A percentile compares a stretch with the other conserved stretches of the same genome.
These are phyloP conservation scores for Aurelia sp. DNA, from an alignment of 30 jellyfish, hydroid and myxozoan species.

Conservation along the genomic window DNA sequence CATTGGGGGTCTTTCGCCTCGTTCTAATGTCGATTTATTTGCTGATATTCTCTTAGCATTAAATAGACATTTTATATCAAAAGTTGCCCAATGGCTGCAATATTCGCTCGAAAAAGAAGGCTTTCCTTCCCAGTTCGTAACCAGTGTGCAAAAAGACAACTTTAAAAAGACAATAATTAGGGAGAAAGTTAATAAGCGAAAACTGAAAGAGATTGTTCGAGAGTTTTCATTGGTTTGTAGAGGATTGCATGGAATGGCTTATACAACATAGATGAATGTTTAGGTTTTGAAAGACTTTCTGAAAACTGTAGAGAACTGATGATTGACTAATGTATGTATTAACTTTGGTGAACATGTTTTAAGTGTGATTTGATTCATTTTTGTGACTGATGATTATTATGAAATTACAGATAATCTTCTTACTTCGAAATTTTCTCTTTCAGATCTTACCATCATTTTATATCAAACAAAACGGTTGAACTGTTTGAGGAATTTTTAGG, in stretches of 20 bases:
- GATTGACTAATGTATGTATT: no score
- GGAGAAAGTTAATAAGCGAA: constrained; percentile 77
- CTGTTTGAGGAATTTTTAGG: no score
- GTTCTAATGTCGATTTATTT: constrained; percentile 68
- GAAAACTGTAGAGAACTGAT: no score
- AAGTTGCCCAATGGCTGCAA: constrained; percentile 67
- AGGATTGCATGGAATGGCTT: constrained; percentile 86
- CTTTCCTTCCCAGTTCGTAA: constrained; percentile 69
- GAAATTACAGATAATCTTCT: no score
- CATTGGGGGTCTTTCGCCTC: constrained; percentile 86
- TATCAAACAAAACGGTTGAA: no score
- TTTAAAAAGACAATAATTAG: constrained; percentile 72
- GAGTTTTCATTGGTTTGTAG: constrained; percentile 86
- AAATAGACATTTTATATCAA: constrained; percentile 55
- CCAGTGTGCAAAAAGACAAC: constrained; percentile 64
- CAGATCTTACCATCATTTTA: no score
- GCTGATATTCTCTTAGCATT: constrained; percentile 78
- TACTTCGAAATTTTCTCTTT: no score
- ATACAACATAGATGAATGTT: constrained; percentile 30
- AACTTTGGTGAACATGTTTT: no score
- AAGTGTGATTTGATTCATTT: no score
- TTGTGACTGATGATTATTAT: no score
- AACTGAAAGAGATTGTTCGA: constrained; percentile 71
- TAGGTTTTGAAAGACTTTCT: no score
- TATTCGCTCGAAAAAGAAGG: constrained; percentile 54